Evolutionary conservation across 2,797 vertebrate genomes (phyloP).

Genomic region (Monodelphis domestica): DNA sequence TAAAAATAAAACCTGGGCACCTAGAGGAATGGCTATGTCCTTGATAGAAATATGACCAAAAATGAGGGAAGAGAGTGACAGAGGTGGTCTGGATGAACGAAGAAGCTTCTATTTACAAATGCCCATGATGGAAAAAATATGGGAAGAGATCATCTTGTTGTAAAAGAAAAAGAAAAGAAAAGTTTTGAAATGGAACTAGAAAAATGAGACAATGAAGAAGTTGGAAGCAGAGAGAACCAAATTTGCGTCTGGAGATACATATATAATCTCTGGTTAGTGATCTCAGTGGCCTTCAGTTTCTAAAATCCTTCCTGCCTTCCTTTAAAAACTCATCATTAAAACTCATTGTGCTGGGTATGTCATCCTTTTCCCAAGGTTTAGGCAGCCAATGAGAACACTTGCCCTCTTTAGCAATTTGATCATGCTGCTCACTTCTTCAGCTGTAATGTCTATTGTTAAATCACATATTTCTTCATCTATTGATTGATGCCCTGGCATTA

Average conservation of each 20-base stretch:
- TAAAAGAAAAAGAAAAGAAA: background rate
- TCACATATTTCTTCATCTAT: slow-evolving; percentile 49
- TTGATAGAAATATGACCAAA: background rate
- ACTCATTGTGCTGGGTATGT: background rate
- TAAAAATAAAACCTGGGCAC: too few species aligned
- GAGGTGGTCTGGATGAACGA: too few species aligned
- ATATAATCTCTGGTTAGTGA: background rate
- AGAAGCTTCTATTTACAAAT: background rate
- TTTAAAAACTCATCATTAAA: background rate
- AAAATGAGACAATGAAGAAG: background rate
- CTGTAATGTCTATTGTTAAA: slow-evolving; percentile 42
- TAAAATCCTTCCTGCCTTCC: background rate
- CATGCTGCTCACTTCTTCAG: slow-evolving; percentile 40
- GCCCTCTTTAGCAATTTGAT: background rate
- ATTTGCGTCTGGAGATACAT: background rate
- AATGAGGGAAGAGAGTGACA: background rate
- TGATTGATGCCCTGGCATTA: slow-evolving; percentile 48
- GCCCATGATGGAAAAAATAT: background rate
- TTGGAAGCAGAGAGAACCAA: background rate
- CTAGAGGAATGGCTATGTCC: background rate
- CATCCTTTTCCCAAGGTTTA: background rate
- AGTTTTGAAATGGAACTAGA: background rate
- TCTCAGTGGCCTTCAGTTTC: background rate
- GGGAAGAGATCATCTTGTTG: background rate
- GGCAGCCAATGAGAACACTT: background rate